Conservation (phyloP, 2,888 invertebrate genomes). For the Bursaphelenchus okinawaensis region DNA sequence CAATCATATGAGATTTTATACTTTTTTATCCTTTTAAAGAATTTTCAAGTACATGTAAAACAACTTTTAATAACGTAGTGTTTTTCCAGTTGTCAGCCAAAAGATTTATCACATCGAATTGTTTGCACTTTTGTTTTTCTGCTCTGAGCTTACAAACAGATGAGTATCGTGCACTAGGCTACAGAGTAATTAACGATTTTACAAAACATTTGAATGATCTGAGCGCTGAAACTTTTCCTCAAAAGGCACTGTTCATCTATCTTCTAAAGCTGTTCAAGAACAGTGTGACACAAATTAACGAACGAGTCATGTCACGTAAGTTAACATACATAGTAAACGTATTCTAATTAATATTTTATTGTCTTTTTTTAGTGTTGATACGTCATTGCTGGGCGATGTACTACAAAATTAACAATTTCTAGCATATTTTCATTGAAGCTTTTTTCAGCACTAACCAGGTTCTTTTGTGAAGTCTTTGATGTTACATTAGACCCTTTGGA, state of each 20-base stretch:
- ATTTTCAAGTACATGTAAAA: no score
- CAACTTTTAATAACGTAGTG: background rate
- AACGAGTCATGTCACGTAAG: background rate
- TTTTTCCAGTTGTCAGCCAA: background rate
- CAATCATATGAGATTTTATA: no score
- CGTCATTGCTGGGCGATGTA: no score
- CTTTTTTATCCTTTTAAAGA: no score
- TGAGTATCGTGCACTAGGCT: background rate
- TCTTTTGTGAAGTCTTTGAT: background rate
- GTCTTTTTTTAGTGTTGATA: no score
- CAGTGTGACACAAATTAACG: background rate
- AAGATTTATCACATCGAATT: background rate
- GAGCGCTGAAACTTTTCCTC: background rate
- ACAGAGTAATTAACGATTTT: background rate
- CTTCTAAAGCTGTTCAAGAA: background rate
- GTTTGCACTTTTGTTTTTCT: background rate
- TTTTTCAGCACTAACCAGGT: background rate
- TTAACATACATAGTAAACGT: no score
- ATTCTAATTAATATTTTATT: no score
- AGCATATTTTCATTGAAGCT: background rate
- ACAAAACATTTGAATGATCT: background rate
- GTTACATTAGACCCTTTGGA: background rate
- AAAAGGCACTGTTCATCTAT: background rate
- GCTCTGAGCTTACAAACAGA: background rate
- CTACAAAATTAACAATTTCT: no score